Percentiles rank a stretch among this genome's conserved stretches.
These are phyloP conservation scores for Tiaroga cobitis DNA, from an alignment of 2,797 vertebrate species.

Conservation along the genomic window DNA sequence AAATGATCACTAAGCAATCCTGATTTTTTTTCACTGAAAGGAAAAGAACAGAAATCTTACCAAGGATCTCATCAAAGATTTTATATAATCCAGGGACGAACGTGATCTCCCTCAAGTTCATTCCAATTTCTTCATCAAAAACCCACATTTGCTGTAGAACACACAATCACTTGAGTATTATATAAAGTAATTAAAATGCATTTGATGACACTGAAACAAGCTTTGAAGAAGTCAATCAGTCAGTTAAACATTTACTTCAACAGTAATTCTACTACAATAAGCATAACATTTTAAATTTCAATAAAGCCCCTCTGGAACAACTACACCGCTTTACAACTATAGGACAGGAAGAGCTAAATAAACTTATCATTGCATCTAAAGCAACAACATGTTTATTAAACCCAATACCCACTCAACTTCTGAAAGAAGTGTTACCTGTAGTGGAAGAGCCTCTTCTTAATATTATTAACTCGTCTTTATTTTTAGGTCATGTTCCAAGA, in stretches of 20 bases:
- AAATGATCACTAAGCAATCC: not conserved
- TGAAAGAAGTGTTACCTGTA: too few species aligned
- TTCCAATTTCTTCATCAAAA: constrained; percentile 95
- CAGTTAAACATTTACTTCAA: not conserved
- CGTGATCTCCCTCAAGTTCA: constrained; percentile 96
- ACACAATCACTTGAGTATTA: constrained; percentile 23
- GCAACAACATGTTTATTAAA: too few species aligned
- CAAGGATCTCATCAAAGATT: constrained; percentile 99
- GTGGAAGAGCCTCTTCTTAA: too few species aligned
- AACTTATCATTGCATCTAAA: too few species aligned
- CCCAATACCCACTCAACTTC: too few species aligned
- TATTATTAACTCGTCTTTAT: too few species aligned
- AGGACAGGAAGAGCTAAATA: too few species aligned
- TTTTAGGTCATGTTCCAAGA: too few species aligned
- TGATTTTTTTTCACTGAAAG: not conserved
- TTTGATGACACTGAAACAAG: not conserved
- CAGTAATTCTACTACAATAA: not conserved
- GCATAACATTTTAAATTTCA: not conserved
- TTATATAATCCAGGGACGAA: constrained; percentile 98
- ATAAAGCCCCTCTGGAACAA: too few species aligned
- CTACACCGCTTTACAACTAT: too few species aligned
- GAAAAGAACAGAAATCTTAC: constrained; percentile 75
- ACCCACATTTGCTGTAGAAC: constrained; percentile 94
- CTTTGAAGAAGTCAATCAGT: not conserved
- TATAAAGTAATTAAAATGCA: not conserved